Percentiles rank a stretch among this genome's conserved stretches.
phyloP scores from a whole-genome alignment of 2,888 invertebrate species.

The Polylopha cassiicola region DNA sequence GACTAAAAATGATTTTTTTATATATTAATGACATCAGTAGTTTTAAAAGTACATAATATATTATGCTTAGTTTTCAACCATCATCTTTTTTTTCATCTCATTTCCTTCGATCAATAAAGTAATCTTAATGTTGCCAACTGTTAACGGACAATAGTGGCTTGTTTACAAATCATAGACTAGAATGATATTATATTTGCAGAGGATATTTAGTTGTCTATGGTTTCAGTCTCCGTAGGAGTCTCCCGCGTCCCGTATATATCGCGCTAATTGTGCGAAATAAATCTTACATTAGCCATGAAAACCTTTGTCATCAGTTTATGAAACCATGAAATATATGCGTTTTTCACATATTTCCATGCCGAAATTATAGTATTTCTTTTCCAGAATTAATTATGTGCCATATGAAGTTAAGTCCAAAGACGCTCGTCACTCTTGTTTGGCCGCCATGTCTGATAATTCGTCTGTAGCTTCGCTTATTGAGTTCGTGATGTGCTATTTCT shows the following conservation, averaged over 20 bases:
- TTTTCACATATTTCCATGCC: constrained; percentile 53
- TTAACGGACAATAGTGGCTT: background rate
- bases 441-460: constrained; percentile 64
- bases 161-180: constrained; percentile 5
- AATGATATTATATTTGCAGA: constrained; percentile 8
- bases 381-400: constrained; percentile 48
- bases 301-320: constrained; percentile 56
- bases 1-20: too few species aligned
- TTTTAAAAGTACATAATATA: too few species aligned
- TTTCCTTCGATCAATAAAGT: constrained; percentile 11
- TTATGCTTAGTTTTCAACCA: too few species aligned
- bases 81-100: too few species aligned
- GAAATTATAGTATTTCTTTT: constrained; percentile 66
- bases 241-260: constrained; percentile 17
- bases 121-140: constrained; percentile 6
- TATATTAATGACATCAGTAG: too few species aligned
- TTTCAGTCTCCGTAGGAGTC: constrained; percentile 22
- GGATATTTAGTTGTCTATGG: constrained; percentile 14
- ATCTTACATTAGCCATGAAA: constrained; percentile 48
- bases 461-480: constrained; percentile 69
- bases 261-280: constrained; percentile 28
- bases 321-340: constrained; percentile 56
- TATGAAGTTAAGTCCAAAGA: constrained; percentile 56
- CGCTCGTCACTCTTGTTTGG: constrained; percentile 69
- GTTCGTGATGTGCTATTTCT: constrained; percentile 76